Conservation (phyloP, 2,797 vertebrate genomes). For the Cyprinella venusta region DNA sequence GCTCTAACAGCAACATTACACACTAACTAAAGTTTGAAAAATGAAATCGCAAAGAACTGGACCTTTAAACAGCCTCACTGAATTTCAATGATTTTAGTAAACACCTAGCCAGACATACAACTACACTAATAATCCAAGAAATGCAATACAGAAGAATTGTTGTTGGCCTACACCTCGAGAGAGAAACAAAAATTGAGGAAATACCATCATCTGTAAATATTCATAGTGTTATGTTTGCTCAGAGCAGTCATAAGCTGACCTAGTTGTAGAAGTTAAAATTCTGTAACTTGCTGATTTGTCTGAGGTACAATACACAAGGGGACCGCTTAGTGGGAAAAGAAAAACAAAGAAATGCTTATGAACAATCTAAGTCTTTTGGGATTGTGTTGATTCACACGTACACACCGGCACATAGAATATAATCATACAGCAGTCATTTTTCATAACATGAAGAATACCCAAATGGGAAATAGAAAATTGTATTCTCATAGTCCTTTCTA, state of each 20-base stretch:
- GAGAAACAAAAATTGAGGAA: conserved; percentile 18
- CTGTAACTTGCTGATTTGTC: conserved; percentile 46
- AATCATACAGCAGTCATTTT: conserved; percentile 22
- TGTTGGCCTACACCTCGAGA: conserved; percentile 2
- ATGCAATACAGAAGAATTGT: not conserved
- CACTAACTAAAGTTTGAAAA: no score
- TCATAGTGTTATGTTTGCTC: conserved; percentile 33
- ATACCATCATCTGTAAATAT: conserved; percentile 51
- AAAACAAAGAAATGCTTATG: conserved; percentile 35
- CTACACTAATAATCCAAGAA: conserved; percentile 24
- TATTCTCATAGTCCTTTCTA: not conserved
- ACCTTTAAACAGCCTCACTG: conserved; percentile 10
- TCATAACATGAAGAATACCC: conserved; percentile 33
- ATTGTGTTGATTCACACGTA: conserved; percentile 10
- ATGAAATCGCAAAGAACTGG: no score
- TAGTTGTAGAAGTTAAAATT: conserved; percentile 46
- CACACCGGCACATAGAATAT: not conserved
- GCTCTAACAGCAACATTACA: no score
- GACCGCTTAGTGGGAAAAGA: conserved; percentile 26
- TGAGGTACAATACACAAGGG: conserved; percentile 38
- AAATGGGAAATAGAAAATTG: conserved; percentile 21
- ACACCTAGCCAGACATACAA: conserved; percentile 11
- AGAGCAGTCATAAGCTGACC: conserved; percentile 40
- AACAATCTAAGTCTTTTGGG: conserved; percentile 26
- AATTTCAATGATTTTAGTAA: conserved; percentile 9